These are phyloP conservation scores for Mythimna impura DNA, from an alignment of 2,888 invertebrate genomes.

Conservation along the genomic window DNA sequence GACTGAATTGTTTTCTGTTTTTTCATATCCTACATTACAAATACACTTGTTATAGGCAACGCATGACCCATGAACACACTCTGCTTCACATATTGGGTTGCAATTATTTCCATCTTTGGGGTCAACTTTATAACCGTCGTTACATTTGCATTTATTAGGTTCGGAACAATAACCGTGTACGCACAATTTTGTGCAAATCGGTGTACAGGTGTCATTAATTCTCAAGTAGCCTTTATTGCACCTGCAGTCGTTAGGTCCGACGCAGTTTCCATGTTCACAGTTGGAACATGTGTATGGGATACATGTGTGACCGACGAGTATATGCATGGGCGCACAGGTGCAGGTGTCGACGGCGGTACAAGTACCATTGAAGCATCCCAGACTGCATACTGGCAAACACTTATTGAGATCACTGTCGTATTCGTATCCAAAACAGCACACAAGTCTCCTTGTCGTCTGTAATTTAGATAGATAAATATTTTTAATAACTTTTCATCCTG, in stretches of 20 bases:
- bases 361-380: slow-evolving; percentile 31
- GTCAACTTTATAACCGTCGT: slow-evolving; percentile 38
- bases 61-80: slow-evolving; percentile 35
- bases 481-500: neutral
- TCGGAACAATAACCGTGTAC: slow-evolving; percentile 35
- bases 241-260: slow-evolving; percentile 77
- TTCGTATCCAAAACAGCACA: slow-evolving; percentile 30
- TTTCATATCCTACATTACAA: slow-evolving; percentile 37
- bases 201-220: slow-evolving; percentile 60
- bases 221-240: slow-evolving; percentile 78
- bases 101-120: slow-evolving; percentile 22
- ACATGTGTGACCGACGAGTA: slow-evolving; percentile 29
- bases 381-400: slow-evolving; percentile 41
- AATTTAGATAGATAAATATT: slow-evolving; percentile 8
- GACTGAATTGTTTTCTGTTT: slow-evolving; percentile 3
- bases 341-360: slow-evolving; percentile 30
- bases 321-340: slow-evolving; percentile 33
- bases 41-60: slow-evolving; percentile 21
- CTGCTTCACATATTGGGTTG: slow-evolving; percentile 30
- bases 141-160: slow-evolving; percentile 41
- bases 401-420: neutral
- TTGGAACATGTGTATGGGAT: slow-evolving; percentile 22
- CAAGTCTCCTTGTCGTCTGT: slow-evolving; percentile 10
- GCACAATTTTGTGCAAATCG: slow-evolving; percentile 28
- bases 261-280: slow-evolving; percentile 72